These are phyloP conservation scores for Rhagonycha fulva DNA, from an alignment of 2,888 invertebrate species.

Conservation along the genomic window DNA sequence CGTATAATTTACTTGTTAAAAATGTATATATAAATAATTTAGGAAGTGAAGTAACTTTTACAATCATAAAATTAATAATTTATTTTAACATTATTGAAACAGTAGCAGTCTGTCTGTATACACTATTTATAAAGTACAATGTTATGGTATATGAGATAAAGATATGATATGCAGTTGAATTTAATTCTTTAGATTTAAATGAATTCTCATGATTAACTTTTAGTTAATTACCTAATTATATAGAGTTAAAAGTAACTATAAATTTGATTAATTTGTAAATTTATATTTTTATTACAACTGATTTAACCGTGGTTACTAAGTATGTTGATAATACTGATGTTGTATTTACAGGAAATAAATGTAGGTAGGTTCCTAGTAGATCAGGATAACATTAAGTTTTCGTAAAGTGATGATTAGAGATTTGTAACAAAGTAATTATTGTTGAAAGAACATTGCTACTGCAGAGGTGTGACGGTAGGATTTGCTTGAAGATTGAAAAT, in stretches of 20 bases:
- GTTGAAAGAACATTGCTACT: no score
- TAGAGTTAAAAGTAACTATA: background rate
- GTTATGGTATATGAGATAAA: background rate
- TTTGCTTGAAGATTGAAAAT: no score
- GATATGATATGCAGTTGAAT: background rate
- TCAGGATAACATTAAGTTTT: no score
- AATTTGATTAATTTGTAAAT: background rate
- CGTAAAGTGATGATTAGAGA: background rate
- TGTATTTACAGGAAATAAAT: background rate
- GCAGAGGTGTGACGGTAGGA: no score
- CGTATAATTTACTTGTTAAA: background rate
- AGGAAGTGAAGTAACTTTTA: constrained; percentile 9
- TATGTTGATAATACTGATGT: constrained; percentile 4
- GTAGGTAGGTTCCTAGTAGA: no score
- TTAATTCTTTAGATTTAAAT: background rate
- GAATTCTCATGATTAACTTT: background rate
- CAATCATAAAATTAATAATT: constrained; percentile 16
- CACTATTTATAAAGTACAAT: background rate
- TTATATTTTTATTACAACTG: background rate
- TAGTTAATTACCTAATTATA: background rate
- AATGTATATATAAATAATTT: background rate
- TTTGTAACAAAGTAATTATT: background rate
- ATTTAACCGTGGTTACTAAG: constrained; percentile 9
- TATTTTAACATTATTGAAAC: background rate
- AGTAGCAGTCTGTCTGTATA: background rate